Evolutionary conservation across 2,888 invertebrate genomes (phyloP), one percentile per base, ranked within the genome.

Genomic region (Tachystola acroxantha): DNA sequence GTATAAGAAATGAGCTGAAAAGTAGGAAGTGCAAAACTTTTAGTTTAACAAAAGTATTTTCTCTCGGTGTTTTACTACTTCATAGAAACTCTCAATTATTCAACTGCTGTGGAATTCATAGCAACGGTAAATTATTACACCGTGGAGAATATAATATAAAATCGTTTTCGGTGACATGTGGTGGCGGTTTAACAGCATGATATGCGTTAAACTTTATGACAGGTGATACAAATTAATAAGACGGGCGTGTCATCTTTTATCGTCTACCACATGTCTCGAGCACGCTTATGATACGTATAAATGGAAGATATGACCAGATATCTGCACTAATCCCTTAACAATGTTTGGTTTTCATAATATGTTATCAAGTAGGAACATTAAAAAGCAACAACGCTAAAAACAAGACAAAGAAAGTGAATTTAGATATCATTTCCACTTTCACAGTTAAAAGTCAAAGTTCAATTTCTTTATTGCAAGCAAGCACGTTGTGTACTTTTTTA

Each of bases 1-100:
- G 76, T 74, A 64, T 77, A 72, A 72, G 73, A 73, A 78, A 79
- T 79, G 72, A 78, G 74, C 44, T 59, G 53, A 53, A 62, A 58
- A 67, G 65, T 60, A 66, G 66, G 65, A 74, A 74, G 57, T 57
- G 62, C 58, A 54, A 57, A 42, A 58, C 52, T 62, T 68, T 66
- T 61, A 59, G 50, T 56, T 69, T 66, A 53, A 45, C 46, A 36
- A 44, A 39, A 42, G 48, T 53, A 53, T 48, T 42, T 46, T 44
- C 31, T 27, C 38, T 29, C 30, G 7, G 31, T 34, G 34, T 41
- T 41, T 41, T 37, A 37, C 37, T 32, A 22, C 35, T 35, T 41
- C 34, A 37, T 32, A 40, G 34, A 27, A 35, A 32, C 28, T 35
- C 32, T 41, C 34, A 41, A 41, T 37, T 41, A 37, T 37, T 37